Evolutionary conservation across 2,797 vertebrate genomes (phyloP).

Genomic region (Sebastes oblongus): DNA sequence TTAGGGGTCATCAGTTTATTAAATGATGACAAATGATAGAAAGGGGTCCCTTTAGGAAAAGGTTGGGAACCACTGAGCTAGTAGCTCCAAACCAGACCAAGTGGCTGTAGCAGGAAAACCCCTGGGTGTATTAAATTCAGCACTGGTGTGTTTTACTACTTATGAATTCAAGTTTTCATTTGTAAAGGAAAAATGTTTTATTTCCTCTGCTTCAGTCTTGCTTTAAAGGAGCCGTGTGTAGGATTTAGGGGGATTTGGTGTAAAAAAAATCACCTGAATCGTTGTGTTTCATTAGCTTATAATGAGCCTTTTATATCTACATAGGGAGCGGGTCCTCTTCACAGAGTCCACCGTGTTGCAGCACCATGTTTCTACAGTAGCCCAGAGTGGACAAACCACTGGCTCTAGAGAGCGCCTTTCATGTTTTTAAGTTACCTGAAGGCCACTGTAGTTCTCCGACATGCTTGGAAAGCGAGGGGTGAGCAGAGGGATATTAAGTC

Average conservation of each 20-base stretch:
- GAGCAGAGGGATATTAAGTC: not conserved
- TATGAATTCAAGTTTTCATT: not conserved
- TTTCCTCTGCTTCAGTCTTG: not conserved
- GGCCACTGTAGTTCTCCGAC: not conserved
- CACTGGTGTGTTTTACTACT: not conserved
- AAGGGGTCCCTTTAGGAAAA: too few species aligned
- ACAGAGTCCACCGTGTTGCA: fast-evolving
- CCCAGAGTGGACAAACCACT: not conserved
- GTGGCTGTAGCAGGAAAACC: not conserved
- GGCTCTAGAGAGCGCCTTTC: too few species aligned
- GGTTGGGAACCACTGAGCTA: not conserved
- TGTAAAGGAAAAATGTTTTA: not conserved
- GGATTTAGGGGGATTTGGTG: not conserved
- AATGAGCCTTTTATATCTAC: too few species aligned
- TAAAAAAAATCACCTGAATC: fast-evolving
- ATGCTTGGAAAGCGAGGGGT: not conserved
- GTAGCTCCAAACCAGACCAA: not conserved
- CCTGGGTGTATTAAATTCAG: not conserved
- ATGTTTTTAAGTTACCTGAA: too few species aligned
- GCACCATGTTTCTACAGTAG: not conserved
- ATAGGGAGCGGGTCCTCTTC: too few species aligned
- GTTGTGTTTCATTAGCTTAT: too few species aligned
- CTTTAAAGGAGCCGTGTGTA: not conserved
- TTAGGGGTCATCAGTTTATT: too few species aligned
- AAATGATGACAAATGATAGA: too few species aligned